A percentile compares a stretch with the other conserved stretches of the same genome.
Conservation (phyloP, 2,113 vertebrate species). For the Athene noctua region DNA sequence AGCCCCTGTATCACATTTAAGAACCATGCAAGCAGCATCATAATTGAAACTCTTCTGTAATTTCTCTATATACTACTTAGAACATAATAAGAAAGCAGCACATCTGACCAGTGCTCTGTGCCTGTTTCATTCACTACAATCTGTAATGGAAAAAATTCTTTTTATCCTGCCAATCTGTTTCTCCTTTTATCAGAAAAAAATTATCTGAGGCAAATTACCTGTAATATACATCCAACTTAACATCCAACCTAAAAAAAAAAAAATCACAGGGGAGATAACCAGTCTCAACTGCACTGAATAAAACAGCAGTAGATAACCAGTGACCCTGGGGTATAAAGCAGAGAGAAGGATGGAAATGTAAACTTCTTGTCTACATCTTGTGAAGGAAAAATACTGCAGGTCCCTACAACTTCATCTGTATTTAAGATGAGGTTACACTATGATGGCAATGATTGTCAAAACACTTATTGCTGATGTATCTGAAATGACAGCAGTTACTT, state of each 20-base stretch:
- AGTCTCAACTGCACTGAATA: background rate
- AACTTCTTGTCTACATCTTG: background rate
- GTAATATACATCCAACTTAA: background rate
- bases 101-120: background rate
- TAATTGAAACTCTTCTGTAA: background rate
- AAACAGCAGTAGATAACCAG: background rate
- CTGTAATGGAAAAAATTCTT: background rate
- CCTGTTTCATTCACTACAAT: background rate
- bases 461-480: background rate
- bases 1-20: background rate
- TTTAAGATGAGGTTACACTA: background rate
- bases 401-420: background rate
- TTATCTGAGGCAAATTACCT: background rate
- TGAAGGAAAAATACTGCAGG: background rate
- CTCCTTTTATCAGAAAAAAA: background rate
- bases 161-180: background rate
- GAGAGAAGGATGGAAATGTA: background rate
- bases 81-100: background rate
- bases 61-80: background rate
- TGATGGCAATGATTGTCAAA: background rate
- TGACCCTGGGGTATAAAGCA: background rate
- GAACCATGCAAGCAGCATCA: background rate
- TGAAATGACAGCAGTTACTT: background rate
- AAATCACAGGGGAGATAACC: background rate
- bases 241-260: background rate